Percentiles rank a stretch among this genome's conserved stretches.
phyloP scores from a whole-genome alignment of 2,797 vertebrate species.

The Acestrorhynchus altus region DNA sequence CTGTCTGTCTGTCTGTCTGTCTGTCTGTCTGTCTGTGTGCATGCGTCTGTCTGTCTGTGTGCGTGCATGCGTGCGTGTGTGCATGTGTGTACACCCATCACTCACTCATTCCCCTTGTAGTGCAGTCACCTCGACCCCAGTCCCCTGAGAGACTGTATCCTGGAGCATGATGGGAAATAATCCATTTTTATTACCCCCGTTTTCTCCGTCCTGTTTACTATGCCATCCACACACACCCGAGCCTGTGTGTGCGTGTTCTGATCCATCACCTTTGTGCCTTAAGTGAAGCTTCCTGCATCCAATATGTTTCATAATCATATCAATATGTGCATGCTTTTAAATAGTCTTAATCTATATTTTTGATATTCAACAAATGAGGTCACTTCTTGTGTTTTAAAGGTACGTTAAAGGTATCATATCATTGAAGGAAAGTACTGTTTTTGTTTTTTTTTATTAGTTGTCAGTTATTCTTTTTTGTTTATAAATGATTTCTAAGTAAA shows the following conservation, averaged over 20 bases:
- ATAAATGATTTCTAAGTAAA: conserved; percentile 22
- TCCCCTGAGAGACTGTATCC: not conserved
- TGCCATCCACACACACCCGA: conserved; percentile 7
- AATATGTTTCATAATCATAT: not conserved
- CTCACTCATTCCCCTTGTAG: not conserved
- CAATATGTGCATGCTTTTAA: conserved; percentile 37
- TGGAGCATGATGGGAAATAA: not conserved
- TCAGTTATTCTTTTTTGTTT: conserved; percentile 21
- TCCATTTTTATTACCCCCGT: not conserved
- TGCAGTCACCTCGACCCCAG: not conserved
- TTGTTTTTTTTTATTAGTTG: not conserved
- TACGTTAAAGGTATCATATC: not conserved
- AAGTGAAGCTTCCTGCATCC: not conserved
- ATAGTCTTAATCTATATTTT: conserved; percentile 37
- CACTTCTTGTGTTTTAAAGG: conserved; percentile 5
- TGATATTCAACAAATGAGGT: not conserved
- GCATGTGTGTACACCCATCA: not conserved
- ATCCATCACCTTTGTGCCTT: conserved; percentile 37
- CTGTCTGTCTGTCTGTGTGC: conserved; percentile 28
- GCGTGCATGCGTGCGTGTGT: conserved; percentile 40
- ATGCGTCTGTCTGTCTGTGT: conserved; percentile 16
- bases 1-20: not conserved
- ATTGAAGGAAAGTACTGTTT: not conserved
- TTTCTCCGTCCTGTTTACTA: conserved; percentile 9
- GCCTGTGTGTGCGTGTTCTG: not conserved